Conservation (phyloP, 2,797 vertebrate species). For the Oryzias sinensis region DNA sequence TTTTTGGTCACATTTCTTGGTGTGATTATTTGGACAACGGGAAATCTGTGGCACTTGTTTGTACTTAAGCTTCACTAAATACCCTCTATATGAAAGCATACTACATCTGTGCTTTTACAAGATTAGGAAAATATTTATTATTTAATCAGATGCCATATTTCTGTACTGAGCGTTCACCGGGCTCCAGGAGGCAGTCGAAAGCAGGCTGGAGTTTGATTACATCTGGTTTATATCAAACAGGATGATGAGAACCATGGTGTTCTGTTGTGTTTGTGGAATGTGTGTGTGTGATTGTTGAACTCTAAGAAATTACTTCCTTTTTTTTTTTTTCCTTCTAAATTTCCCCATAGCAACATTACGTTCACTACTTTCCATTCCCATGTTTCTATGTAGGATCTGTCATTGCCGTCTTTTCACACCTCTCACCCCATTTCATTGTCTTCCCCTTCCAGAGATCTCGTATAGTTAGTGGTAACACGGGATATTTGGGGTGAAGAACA, state of each 20-base stretch:
- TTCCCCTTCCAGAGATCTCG: slow-evolving; percentile 19
- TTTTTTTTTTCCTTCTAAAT: background rate
- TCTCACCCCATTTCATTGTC: slow-evolving; percentile 31
- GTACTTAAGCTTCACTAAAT: too few species aligned
- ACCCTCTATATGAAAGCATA: too few species aligned
- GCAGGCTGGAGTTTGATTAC: slow-evolving; percentile 53
- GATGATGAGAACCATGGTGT: slow-evolving; percentile 40
- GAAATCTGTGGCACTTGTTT: too few species aligned
- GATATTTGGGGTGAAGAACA: slow-evolving; percentile 43
- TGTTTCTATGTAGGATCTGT: slow-evolving; percentile 9
- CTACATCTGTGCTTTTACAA: background rate
- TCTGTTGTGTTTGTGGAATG: slow-evolving; percentile 49
- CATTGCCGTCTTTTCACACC: slow-evolving; percentile 23
- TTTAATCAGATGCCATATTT: background rate
- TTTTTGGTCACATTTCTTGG: slow-evolving; percentile 11
- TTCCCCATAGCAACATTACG: slow-evolving; percentile 20
- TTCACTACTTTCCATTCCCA: slow-evolving; percentile 4
- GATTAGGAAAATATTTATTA: slow-evolving; percentile 18
- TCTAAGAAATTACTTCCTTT: slow-evolving; percentile 25
- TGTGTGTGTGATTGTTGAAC: slow-evolving; percentile 27
- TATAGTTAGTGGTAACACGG: slow-evolving; percentile 51
- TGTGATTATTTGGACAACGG: too few species aligned
- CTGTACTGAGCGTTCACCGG: too few species aligned
- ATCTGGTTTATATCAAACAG: slow-evolving; percentile 55
- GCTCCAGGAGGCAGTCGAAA: slow-evolving; percentile 12